These are phyloP conservation scores for Calliopum simillimum DNA, from an alignment of 2,888 invertebrate species.

Conservation along the genomic window DNA sequence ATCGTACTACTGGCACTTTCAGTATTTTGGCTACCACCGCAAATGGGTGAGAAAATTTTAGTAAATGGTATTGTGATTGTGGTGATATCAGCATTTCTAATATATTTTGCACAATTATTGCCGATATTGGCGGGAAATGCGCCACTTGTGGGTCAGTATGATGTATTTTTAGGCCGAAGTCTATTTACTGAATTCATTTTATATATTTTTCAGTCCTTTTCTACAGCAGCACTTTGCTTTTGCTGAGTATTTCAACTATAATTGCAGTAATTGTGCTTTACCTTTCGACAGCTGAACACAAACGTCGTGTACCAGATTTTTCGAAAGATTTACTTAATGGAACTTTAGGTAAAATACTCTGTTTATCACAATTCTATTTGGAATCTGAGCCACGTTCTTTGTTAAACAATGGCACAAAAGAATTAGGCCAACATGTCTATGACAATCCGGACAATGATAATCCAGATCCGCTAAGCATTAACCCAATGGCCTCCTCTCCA, in stretches of 20 bases:
- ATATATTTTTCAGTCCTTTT: conserved; percentile 70
- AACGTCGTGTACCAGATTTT: conserved; percentile 67
- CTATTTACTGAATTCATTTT: too few species aligned
- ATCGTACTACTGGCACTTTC: conserved; percentile 73
- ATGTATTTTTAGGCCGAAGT: too few species aligned
- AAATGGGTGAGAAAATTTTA: conserved; percentile 76
- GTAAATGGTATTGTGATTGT: conserved; percentile 72
- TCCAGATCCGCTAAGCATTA: too few species aligned
- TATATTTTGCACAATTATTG: conserved; percentile 73
- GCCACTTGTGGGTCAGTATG: conserved; percentile 67
- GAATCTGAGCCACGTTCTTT: too few species aligned
- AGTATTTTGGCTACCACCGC: conserved; percentile 76
- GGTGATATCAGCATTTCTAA: conserved; percentile 73
- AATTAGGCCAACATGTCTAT: too few species aligned
- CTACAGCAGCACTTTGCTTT: conserved; percentile 70
- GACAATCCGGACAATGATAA: too few species aligned
- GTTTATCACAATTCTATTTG: too few species aligned
- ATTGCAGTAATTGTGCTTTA: conserved; percentile 71
- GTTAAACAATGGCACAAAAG: too few species aligned
- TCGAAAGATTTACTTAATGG: too few species aligned
- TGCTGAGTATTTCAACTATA: conserved; percentile 69
- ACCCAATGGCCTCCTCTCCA: conserved; percentile 47
- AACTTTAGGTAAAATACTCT: too few species aligned
- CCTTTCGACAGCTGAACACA: conserved; percentile 67
- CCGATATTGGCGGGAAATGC: conserved; percentile 68